A percentile compares a stretch with the other conserved stretches of the same genome.
Conservation (phyloP, 2,888 invertebrate genomes). For the Synergus japonicus region DNA sequence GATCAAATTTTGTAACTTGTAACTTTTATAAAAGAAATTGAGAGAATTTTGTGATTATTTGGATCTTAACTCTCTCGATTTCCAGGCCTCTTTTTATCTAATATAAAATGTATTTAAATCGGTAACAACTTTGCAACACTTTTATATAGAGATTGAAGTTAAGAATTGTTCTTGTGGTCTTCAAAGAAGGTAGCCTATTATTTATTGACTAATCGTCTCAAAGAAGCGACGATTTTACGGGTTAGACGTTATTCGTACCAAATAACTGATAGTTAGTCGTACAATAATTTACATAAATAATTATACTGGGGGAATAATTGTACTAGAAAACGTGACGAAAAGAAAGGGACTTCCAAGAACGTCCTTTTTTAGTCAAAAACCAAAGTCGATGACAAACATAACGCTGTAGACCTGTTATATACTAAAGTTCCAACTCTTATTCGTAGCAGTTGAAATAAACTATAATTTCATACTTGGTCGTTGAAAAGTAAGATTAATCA, state of each 20-base stretch:
- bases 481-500: neutral
- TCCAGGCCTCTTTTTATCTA: neutral
- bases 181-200: slow-evolving; percentile 62
- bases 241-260: slow-evolving; percentile 68
- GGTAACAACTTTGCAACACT: neutral
- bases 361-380: slow-evolving; percentile 24
- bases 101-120: neutral
- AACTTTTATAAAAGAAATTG: slow-evolving; percentile 33
- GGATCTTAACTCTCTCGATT: neutral
- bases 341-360: slow-evolving; percentile 31
- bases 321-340: slow-evolving; percentile 42
- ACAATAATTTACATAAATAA: slow-evolving; percentile 56
- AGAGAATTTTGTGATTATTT: slow-evolving; percentile 11
- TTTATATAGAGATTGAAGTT: neutral
- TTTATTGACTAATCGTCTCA: slow-evolving; percentile 62
- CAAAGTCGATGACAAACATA: slow-evolving; percentile 40
- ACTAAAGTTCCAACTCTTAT: slow-evolving; percentile 34
- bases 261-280: slow-evolving; percentile 65
- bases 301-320: slow-evolving; percentile 49
- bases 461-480: neutral
- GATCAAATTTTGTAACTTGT: slow-evolving; percentile 24
- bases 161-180: slow-evolving; percentile 7
- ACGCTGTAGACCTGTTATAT: slow-evolving; percentile 44
- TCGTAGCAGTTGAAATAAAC: neutral
- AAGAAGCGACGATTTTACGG: slow-evolving; percentile 58